phyloP scores from a whole-genome alignment of 2,888 invertebrate species.

The Lasioglossum malachurum region DNA sequence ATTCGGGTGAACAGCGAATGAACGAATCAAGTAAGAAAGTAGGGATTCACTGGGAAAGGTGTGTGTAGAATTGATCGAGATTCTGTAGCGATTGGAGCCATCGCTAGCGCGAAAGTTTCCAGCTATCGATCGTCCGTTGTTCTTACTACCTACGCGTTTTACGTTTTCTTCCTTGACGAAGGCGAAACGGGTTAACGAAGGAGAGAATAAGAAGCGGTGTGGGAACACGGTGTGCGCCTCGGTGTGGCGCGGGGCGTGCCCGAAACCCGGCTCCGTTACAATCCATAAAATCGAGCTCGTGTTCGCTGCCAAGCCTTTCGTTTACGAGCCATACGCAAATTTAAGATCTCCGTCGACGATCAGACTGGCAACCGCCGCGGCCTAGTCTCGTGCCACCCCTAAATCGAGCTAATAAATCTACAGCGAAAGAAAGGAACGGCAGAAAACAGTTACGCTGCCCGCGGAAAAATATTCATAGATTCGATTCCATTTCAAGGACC shows the following conservation, averaged over 20 bases:
- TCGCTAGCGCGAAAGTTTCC: constrained; percentile 6
- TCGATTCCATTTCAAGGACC: constrained; percentile 32
- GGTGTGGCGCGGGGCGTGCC: constrained; percentile 12
- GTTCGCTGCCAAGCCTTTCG: constrained; percentile 21
- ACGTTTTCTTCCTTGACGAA: constrained; percentile 38
- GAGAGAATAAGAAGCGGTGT: constrained; percentile 32
- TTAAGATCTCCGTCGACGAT: constrained; percentile 54
- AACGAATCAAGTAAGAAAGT: not conserved
- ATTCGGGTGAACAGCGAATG: not conserved
- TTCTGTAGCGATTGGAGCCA: not conserved
- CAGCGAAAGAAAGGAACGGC: constrained; percentile 17
- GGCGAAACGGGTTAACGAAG: constrained; percentile 39
- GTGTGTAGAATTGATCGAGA: not conserved
- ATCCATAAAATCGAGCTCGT: constrained; percentile 61
- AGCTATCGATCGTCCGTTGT: constrained; percentile 46
- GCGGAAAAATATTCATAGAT: constrained; percentile 45
- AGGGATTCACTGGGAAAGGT: not conserved
- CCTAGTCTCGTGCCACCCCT: constrained; percentile 25
- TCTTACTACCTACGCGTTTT: constrained; percentile 5
- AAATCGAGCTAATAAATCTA: constrained; percentile 59
- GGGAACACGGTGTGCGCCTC: not conserved
- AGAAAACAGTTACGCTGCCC: constrained; percentile 29
- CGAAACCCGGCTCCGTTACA: constrained; percentile 49
- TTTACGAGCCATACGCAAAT: constrained; percentile 67
- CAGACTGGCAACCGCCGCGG: constrained; percentile 35